These are phyloP conservation scores for Rostratula benghalensis DNA, from an alignment of 2,113 vertebrate species.

Conservation along the genomic window DNA sequence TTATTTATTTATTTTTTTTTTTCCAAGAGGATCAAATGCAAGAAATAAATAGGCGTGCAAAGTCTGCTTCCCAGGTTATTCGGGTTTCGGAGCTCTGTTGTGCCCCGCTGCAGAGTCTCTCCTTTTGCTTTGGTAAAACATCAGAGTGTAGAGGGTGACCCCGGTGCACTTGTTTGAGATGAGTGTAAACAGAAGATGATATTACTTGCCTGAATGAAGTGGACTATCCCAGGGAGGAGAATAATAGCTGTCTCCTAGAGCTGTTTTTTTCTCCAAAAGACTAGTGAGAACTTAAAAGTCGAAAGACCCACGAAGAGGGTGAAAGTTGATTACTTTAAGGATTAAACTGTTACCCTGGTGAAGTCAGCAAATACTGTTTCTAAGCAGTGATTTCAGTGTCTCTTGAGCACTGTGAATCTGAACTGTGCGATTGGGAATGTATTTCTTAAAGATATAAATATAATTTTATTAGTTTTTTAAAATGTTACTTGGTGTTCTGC, in stretches of 20 bases:
- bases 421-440: conserved; percentile 47
- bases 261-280: conserved; percentile 75
- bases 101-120: conserved; percentile 41
- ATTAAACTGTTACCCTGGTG: conserved; percentile 82
- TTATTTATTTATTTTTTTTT: background rate
- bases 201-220: conserved; percentile 74
- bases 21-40: conserved; percentile 51
- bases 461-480: conserved; percentile 53
- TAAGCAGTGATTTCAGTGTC: conserved; percentile 77
- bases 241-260: conserved; percentile 79
- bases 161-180: conserved; percentile 68
- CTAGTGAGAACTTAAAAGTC: conserved; percentile 74
- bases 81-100: conserved; percentile 22
- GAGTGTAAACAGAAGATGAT: conserved; percentile 78
- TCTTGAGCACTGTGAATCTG: conserved; percentile 76
- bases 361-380: conserved; percentile 82
- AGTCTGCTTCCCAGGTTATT: conserved; percentile 66
- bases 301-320: conserved; percentile 69
- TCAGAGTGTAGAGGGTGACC: conserved; percentile 67
- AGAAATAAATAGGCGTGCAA: conserved; percentile 51
- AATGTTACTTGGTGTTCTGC: conserved; percentile 36
- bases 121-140: conserved; percentile 68
- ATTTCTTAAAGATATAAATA: conserved; percentile 66
- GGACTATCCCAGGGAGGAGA: conserved; percentile 78
- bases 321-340: conserved; percentile 81